These are phyloP conservation scores for Pelusios castaneus DNA, from an alignment of 2,113 vertebrate genomes.

Conservation along the genomic window DNA sequence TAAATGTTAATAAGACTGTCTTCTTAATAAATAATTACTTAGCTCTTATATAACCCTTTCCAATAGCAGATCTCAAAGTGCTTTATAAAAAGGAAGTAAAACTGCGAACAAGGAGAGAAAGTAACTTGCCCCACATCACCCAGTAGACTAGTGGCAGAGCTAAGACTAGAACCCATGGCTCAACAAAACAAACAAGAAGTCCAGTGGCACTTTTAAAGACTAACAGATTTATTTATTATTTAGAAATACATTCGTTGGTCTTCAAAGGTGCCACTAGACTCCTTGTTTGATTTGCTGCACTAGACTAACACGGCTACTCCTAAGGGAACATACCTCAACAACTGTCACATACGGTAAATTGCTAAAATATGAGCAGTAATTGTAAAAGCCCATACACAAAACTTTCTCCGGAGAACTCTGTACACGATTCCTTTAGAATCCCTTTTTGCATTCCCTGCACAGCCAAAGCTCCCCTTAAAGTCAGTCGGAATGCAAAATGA, in stretches of 20 bases:
- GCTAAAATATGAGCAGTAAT: neutral
- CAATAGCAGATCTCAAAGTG: neutral
- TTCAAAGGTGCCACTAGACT: no score
- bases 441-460: neutral
- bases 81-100: neutral
- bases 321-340: neutral
- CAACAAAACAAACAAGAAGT: neutral
- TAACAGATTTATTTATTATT: no score
- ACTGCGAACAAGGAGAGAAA: neutral
- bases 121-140: neutral
- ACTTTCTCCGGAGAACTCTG: neutral
- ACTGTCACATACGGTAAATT: neutral
- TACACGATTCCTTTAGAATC: neutral
- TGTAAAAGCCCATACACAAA: neutral
- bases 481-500: neutral
- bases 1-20: neutral
- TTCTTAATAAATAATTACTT: neutral
- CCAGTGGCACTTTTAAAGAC: no score
- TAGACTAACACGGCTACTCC: no score
- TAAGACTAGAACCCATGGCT: rapidly evolving
- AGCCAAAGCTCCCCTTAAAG: neutral
- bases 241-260: no score
- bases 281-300: no score
- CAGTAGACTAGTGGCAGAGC: neutral
- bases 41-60: neutral